phyloP scores from a whole-genome alignment of 2,888 invertebrate genomes.

The Rhorus exstirpatorius region DNA sequence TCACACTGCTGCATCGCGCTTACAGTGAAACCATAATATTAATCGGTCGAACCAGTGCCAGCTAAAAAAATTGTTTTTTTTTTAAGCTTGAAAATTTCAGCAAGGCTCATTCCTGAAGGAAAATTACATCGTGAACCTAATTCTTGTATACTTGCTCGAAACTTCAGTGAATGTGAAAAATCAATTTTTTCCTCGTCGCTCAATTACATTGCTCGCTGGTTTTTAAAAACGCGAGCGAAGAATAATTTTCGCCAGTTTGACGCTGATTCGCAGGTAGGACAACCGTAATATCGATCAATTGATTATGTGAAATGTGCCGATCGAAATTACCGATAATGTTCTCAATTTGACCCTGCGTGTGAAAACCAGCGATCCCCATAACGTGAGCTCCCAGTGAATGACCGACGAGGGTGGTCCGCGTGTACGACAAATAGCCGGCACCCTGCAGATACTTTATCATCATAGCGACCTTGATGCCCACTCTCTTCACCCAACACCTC shows the following conservation, averaged over 20 bases:
- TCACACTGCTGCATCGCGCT: too few relatives aligned
- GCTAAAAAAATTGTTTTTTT: too few relatives aligned
- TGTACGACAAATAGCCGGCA: constrained; percentile 50
- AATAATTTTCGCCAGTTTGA: not conserved
- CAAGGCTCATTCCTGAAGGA: too few relatives aligned
- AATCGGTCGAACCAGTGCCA: too few relatives aligned
- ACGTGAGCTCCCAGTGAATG: constrained; percentile 75
- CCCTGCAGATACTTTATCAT: constrained; percentile 64
- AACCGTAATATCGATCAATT: not conserved
- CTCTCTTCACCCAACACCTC: constrained; percentile 37
- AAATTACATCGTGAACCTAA: not conserved
- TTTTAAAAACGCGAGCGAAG: too few relatives aligned
- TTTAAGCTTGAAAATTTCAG: not conserved
- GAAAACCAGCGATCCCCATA: constrained; percentile 70
- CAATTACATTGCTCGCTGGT: too few relatives aligned
- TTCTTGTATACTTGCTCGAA: not conserved
- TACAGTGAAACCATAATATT: too few relatives aligned
- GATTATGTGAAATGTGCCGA: not conserved
- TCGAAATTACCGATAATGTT: constrained; percentile 11
- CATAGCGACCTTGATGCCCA: constrained; percentile 59
- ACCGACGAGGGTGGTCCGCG: constrained; percentile 66
- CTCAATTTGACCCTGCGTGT: constrained; percentile 40
- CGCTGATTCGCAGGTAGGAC: not conserved
- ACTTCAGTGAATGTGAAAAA: not conserved
- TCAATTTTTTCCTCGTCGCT: not conserved